A percentile compares a stretch with the other conserved stretches of the same genome.
These are phyloP conservation scores for Pelusios castaneus DNA, from an alignment of 2,113 vertebrate species.

Conservation along the genomic window DNA sequence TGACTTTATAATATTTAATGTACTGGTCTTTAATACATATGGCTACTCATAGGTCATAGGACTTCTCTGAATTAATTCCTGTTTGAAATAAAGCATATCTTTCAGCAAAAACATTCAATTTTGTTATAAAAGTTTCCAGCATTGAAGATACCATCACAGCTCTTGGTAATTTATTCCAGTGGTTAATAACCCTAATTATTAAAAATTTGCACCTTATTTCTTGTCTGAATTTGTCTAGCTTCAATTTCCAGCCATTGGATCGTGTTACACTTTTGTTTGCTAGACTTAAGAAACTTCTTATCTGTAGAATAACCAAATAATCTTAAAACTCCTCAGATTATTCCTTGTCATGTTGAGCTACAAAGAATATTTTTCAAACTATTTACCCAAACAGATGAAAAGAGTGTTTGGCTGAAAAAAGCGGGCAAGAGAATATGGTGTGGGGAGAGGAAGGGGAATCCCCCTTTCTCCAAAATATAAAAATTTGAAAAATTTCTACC, in stretches of 20 bases:
- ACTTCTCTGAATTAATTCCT: not conserved
- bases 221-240: not conserved
- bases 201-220: not conserved
- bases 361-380: not conserved
- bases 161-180: not conserved
- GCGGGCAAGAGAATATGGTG: not conserved
- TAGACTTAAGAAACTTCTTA: not conserved
- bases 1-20: not conserved
- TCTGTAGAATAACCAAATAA: not conserved
- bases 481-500: not conserved
- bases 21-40: not conserved
- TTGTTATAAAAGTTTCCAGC: not conserved
- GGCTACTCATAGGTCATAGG: not conserved
- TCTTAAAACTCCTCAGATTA: not conserved
- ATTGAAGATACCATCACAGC: not conserved
- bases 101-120: not conserved
- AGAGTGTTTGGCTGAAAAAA: not conserved
- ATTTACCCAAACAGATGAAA: not conserved
- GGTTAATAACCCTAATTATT: not conserved
- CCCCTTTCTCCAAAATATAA: not conserved
- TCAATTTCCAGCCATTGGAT: not conserved
- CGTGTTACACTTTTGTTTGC: not conserved
- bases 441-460: not conserved
- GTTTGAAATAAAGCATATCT: not conserved
- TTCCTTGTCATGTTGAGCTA: not conserved